These are phyloP conservation scores for Osmoderma eremita DNA, from an alignment of 2,888 invertebrate species.

Conservation along the genomic window DNA sequence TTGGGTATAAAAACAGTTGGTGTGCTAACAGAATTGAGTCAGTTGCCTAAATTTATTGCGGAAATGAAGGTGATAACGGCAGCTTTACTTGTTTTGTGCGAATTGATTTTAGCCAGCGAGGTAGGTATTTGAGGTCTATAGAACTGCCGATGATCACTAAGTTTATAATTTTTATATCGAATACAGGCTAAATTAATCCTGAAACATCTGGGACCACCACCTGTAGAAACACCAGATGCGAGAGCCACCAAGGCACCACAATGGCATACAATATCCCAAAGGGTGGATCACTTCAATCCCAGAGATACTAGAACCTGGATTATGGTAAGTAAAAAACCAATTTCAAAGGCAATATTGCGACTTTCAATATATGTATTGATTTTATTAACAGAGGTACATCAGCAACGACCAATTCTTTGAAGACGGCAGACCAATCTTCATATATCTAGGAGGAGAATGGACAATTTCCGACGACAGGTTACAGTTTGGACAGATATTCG, in stretches of 20 bases:
- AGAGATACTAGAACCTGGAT: conserved; percentile 65
- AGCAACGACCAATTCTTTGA: conserved; percentile 65
- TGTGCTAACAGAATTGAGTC: too few species aligned
- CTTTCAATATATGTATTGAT: not conserved
- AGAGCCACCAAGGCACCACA: conserved; percentile 38
- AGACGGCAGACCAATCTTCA: conserved; percentile 70
- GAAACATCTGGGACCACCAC: conserved; percentile 38
- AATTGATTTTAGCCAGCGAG: too few species aligned
- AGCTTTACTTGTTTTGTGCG: too few species aligned
- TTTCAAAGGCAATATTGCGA: not conserved
- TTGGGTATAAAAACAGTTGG: too few species aligned
- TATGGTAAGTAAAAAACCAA: conserved; percentile 58
- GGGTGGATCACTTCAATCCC: conserved; percentile 68
- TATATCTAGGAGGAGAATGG: conserved; percentile 82
- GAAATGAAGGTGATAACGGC: too few species aligned
- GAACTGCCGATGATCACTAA: too few species aligned
- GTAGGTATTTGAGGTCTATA: too few species aligned
- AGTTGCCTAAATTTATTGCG: too few species aligned
- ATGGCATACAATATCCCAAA: conserved; percentile 54
- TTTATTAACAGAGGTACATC: conserved; percentile 67
- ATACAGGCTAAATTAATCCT: not conserved
- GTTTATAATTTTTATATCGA: too few species aligned
- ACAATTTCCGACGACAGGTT: conserved; percentile 70
- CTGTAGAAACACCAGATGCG: conserved; percentile 32
- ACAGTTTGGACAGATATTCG: conserved; percentile 70